Evolutionary conservation across 2,113 vertebrate genomes (phyloP), one percentile per base, ranked within the genome.

Genomic region (Scomber colias): DNA sequence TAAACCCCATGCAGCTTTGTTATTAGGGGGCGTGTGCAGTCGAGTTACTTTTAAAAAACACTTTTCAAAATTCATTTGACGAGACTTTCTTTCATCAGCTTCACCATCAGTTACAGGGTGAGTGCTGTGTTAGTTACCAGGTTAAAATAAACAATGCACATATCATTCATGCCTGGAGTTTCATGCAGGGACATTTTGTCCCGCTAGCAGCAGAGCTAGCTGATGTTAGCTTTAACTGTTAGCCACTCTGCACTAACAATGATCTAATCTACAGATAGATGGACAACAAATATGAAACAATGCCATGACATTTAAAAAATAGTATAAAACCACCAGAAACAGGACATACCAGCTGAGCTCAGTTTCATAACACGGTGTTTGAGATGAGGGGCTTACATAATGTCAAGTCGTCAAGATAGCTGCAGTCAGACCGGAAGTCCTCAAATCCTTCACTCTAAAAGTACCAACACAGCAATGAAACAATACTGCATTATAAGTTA

Each of bases 151-250:
- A 16, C 15, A 51, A 55, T 21, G 17, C 1, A 12, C 8, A 66
- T 4, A 49, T 3, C 2, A 17, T 31, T 67, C 9, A 27, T 13
- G 40, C 54, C 7, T 2, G 17, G 21, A 27, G 4, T 78, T 61
- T 74, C 40, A 24, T 45, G 14, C 1, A 12, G 53, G 71, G 11
- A 92, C 82, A 84, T 35, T 54, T 46, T 82, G 89, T 90, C 46
- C 68, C 72, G 53, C n/a, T 66, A 21, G 13, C 57, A 67, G 8
- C 8, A 11, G 3, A 31, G 81, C 57, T 63, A 87, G 64, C 6
- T 40, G 5, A 7, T 1, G n/a, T 69, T 80, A 79, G 50, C 77
- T 31, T 49, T 2, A 30, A 59, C 11, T 40, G 30, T 5, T 46
- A 54, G 55, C 31, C 15, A 1, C 6, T 35, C 11, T 21, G 2